Evolutionary conservation across 2,888 invertebrate genomes (phyloP).

Genomic region (Volucella zonaria): DNA sequence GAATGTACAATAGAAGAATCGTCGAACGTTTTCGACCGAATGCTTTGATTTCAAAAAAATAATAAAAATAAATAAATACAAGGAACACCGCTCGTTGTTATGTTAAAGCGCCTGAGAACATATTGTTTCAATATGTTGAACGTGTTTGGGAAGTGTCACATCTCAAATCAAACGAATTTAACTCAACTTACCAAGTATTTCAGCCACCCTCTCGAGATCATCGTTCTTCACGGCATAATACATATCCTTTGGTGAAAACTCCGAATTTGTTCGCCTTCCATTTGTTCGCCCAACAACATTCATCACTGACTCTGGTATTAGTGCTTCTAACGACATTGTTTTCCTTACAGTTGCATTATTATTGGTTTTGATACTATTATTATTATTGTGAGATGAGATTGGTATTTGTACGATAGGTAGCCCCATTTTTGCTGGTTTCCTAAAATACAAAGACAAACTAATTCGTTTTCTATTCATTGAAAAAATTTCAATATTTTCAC

Average conservation of each 20-base stretch:
- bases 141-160: too few relatives aligned
- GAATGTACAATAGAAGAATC: too few relatives aligned
- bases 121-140: too few relatives aligned
- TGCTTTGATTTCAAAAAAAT: too few relatives aligned
- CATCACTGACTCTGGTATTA: slow-evolving; percentile 82
- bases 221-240: slow-evolving; percentile 82
- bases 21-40: too few relatives aligned
- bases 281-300: slow-evolving; percentile 78
- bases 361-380: slow-evolving; percentile 48
- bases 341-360: slow-evolving; percentile 44
- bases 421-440: slow-evolving; percentile 82
- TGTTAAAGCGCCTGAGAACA: too few relatives aligned
- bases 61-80: too few relatives aligned
- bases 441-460: slow-evolving; percentile 74
- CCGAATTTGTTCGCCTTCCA: slow-evolving; percentile 77
- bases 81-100: too few relatives aligned
- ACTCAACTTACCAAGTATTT: slow-evolving; percentile 79
- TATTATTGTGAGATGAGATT: slow-evolving; percentile 63
- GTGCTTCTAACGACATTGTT: slow-evolving; percentile 78
- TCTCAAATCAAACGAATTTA: too few relatives aligned
- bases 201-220: slow-evolving; percentile 82
- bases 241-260: slow-evolving; percentile 81
- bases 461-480: not conserved
- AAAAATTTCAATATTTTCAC: slow-evolving; percentile 19
- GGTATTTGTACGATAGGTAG: slow-evolving; percentile 66